These are phyloP conservation scores for Avahi laniger DNA, from an alignment of 2,797 vertebrate genomes.

Conservation along the genomic window DNA sequence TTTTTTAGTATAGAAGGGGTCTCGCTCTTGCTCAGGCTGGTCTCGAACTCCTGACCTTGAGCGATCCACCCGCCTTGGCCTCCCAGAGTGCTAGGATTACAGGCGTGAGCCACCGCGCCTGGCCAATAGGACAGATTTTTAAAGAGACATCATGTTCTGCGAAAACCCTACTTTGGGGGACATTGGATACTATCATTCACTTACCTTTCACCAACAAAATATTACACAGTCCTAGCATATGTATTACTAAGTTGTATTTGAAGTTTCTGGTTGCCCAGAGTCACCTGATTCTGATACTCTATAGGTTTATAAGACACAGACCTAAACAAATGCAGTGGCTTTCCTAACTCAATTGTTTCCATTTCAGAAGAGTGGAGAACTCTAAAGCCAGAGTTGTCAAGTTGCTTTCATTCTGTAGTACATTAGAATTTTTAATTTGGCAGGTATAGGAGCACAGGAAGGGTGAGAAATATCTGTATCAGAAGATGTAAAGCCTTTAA, in stretches of 20 bases:
- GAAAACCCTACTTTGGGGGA: background rate
- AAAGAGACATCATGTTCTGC: background rate
- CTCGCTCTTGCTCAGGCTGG: no score
- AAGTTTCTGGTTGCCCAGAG: background rate
- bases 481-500: background rate
- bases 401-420: conserved; percentile 6
- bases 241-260: background rate
- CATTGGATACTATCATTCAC: background rate
- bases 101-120: no score
- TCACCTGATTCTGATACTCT: background rate
- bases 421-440: background rate
- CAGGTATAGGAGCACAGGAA: background rate
- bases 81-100: no score
- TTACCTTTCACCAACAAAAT: background rate
- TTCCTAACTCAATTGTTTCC: background rate
- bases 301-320: background rate
- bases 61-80: no score
- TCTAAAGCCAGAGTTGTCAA: background rate
- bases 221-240: background rate
- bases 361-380: background rate
- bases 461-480: background rate
- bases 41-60: no score
- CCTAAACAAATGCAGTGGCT: background rate
- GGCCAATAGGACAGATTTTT: no score
- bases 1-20: no score